Evolutionary conservation across 1,140 invertebrate species (phyloP).

Genomic region (Lasioglossum baleicum): DNA sequence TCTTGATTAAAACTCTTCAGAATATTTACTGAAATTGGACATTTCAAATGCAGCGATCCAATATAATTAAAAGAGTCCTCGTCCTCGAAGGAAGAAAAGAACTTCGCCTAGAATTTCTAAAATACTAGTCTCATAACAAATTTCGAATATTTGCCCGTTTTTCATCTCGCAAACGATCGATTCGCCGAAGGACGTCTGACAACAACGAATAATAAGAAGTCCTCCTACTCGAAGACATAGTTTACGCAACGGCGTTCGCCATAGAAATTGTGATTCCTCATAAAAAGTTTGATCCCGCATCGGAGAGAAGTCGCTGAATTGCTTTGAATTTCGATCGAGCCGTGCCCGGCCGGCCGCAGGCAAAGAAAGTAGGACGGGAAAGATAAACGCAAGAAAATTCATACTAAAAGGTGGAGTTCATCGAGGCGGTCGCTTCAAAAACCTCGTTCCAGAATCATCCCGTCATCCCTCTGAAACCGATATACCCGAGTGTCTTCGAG

Average conservation of each 20-base stretch:
- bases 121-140: no score
- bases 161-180: no score
- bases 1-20: no score
- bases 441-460: slow-evolving; percentile 23
- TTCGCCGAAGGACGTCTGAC: no score
- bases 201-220: no score
- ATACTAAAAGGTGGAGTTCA: slow-evolving; percentile 2
- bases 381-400: slow-evolving; percentile 22
- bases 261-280: background rate
- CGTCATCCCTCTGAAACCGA: slow-evolving; percentile 29
- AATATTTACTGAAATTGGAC: no score
- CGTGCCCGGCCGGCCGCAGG: background rate
- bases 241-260: background rate
- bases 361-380: background rate
- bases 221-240: no score
- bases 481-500: slow-evolving; percentile 33
- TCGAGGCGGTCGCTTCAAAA: slow-evolving; percentile 21
- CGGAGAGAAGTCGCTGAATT: background rate
- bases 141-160: no score
- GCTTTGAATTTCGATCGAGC: background rate
- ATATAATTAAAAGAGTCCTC: no score
- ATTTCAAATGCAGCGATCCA: no score
- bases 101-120: no score
- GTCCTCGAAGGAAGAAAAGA: no score
- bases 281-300: background rate